Conservation (phyloP, 37 sponge, comb jelly and placozoan genomes). For the Beroe ovata region DNA sequence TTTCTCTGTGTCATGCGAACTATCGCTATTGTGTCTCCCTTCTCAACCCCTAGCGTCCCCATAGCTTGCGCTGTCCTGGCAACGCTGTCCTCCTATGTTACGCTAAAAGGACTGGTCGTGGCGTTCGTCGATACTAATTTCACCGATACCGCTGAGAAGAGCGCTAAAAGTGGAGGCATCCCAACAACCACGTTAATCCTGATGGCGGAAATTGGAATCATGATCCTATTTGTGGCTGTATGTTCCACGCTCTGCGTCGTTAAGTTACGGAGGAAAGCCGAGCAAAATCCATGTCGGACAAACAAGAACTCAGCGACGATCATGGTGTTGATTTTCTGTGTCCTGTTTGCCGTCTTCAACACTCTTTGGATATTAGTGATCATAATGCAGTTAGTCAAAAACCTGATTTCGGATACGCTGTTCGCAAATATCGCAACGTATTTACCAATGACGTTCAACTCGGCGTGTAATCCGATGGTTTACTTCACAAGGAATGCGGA, state of each 20-base stretch:
- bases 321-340: background rate
- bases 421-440: background rate
- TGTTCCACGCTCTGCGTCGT: background rate
- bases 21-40: background rate
- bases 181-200: background rate
- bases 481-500: slow-evolving; percentile 45
- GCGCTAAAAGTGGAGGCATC: background rate
- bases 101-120: background rate
- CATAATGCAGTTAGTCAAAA: background rate
- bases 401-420: background rate
- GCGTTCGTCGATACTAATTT: background rate
- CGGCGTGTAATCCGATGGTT: slow-evolving; percentile 21
- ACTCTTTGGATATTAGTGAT: background rate
- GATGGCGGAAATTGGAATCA: background rate
- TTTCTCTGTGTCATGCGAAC: slow-evolving; percentile 2
- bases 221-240: background rate
- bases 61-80: background rate
- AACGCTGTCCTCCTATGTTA: background rate
- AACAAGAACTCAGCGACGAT: background rate
- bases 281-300: background rate
- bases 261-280: background rate
- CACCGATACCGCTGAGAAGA: background rate
- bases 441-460: background rate
- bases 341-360: background rate
- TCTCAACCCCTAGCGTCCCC: background rate